Evolutionary conservation across 2,888 invertebrate genomes (phyloP).

Genomic region (Resseliella maxima): DNA sequence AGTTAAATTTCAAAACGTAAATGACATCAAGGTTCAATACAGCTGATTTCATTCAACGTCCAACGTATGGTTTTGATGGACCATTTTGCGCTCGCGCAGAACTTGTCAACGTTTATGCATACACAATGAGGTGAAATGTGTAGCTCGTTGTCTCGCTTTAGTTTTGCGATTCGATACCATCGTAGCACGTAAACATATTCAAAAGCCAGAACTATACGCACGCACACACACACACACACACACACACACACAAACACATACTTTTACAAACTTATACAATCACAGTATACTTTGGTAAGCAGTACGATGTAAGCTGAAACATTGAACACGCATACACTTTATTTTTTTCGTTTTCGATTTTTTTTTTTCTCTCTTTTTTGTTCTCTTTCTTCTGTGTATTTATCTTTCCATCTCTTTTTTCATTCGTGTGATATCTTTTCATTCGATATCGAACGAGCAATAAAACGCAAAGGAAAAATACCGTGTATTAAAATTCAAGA

Average conservation of each 20-base stretch:
- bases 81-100: conserved; percentile 6
- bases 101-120: background rate
- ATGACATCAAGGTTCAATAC: background rate
- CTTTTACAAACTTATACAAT: too few relatives aligned
- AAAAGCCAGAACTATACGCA: too few relatives aligned
- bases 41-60: background rate
- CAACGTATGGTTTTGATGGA: background rate
- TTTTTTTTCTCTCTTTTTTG: too few relatives aligned
- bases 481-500: background rate
- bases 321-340: conserved; percentile 25
- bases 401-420: too few relatives aligned
- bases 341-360: background rate
- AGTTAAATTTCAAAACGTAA: too few relatives aligned
- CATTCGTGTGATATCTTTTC: background rate
- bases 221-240: background rate
- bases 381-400: too few relatives aligned
- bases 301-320: background rate
- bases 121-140: background rate
- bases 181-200: too few relatives aligned
- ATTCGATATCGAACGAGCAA: conserved; percentile 26
- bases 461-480: background rate
- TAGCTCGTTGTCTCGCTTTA: too few relatives aligned
- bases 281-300: background rate
- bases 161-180: too few relatives aligned
- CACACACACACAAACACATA: background rate